A percentile compares a stretch with the other conserved stretches of the same genome.
phyloP scores from a whole-genome alignment of 2,888 invertebrate genomes.

The Mythimna impura region DNA sequence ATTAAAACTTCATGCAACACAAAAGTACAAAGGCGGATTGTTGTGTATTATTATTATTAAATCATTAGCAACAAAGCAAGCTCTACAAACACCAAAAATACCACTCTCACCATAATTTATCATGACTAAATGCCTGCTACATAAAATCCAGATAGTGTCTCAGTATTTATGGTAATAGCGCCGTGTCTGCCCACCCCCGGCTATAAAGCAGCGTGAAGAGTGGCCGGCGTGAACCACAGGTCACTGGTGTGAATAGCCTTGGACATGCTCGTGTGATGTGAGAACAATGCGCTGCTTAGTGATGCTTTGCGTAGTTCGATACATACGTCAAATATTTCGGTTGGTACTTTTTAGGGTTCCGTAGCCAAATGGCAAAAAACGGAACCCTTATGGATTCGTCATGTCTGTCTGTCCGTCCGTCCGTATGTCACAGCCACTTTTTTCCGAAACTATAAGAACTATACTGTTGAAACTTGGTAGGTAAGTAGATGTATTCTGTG shows the following conservation, averaged over 20 bases:
- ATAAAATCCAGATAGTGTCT: conserved; percentile 38
- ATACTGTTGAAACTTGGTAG: too few species aligned
- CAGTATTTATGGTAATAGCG: conserved; percentile 52
- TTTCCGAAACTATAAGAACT: too few species aligned
- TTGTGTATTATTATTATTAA: neutral
- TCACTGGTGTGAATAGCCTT: conserved; percentile 10
- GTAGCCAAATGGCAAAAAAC: too few species aligned
- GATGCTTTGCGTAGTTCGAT: neutral
- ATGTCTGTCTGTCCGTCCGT: too few species aligned
- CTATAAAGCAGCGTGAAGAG: conserved; percentile 55
- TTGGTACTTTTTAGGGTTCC: too few species aligned
- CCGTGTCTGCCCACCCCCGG: conserved; percentile 35
- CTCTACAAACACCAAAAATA: neutral
- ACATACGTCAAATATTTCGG: too few species aligned
- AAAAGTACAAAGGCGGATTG: too few species aligned
- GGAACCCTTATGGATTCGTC: too few species aligned
- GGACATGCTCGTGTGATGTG: conserved; percentile 6
- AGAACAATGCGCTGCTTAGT: neutral
- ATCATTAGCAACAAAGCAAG: neutral
- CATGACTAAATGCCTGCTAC: conserved; percentile 29
- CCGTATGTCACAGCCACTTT: too few species aligned
- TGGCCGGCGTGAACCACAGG: conserved; percentile 32
- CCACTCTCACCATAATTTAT: conserved; percentile 12
- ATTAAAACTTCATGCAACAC: too few species aligned
- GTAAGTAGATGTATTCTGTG: too few species aligned